Evolutionary conservation across 2,797 vertebrate genomes (phyloP).

Genomic region (Synanceia verrucosa): DNA sequence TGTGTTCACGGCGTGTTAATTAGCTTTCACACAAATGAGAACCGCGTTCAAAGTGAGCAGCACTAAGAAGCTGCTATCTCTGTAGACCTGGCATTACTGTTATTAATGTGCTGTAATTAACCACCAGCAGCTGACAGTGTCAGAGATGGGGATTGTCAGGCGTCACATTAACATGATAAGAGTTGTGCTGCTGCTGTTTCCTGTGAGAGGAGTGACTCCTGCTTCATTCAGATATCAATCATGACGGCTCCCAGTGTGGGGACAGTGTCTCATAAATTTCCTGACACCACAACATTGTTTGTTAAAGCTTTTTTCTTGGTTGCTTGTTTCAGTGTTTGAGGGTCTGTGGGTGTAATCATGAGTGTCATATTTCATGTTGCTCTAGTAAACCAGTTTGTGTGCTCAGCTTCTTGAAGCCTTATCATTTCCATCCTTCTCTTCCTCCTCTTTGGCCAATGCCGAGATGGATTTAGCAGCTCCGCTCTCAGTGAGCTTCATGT

Average conservation of each 20-base stretch:
- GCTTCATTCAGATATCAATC: constrained; percentile 24
- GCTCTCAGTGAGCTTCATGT: background rate
- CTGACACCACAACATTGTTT: background rate
- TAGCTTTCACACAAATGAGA: constrained; percentile 25
- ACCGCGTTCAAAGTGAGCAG: constrained; percentile 26
- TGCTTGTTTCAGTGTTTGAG: constrained; percentile 12
- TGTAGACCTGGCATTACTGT: background rate
- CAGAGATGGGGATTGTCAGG: constrained; percentile 27
- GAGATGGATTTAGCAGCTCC: constrained; percentile 6
- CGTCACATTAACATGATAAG: constrained; percentile 19
- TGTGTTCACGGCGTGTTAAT: constrained; percentile 38
- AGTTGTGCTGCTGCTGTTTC: constrained; percentile 6
- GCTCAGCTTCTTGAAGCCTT: constrained; percentile 3
- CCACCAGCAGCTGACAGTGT: background rate
- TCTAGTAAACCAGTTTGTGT: constrained; percentile 14
- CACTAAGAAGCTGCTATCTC: background rate
- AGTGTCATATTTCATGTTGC: constrained; percentile 39
- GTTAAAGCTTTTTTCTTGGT: background rate
- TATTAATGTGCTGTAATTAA: too few relatives aligned
- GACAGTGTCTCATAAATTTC: constrained; percentile 4
- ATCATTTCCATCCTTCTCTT: background rate
- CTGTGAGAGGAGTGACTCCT: constrained; percentile 9
- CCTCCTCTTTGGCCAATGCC: background rate
- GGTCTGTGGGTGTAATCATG: constrained; percentile 17
- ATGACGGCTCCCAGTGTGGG: constrained; percentile 31